A percentile compares a stretch with the other conserved stretches of the same genome.
Conservation (phyloP, 92 coral and sea anemone genomes). For the Plumapathes pennacea region DNA sequence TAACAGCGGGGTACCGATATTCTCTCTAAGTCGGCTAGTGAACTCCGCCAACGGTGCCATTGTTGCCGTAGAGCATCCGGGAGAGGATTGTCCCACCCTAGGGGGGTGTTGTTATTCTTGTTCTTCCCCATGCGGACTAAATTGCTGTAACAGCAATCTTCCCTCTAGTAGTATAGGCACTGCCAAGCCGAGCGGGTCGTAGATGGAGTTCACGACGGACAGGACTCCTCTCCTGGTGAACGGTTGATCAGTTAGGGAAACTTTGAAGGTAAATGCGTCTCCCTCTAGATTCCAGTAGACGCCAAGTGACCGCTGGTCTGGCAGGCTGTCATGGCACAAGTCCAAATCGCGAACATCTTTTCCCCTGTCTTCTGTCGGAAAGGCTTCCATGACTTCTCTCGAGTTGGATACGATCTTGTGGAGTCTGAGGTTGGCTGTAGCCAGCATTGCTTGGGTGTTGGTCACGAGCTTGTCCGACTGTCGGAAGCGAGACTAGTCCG, state of each 20-base stretch:
- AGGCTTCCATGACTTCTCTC: too few species aligned
- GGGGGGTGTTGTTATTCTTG: constrained; percentile 6
- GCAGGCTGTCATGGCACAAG: constrained; percentile 26
- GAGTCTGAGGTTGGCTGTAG: constrained; percentile 24
- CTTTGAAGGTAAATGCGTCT: constrained; percentile 23
- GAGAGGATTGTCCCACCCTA: too few species aligned
- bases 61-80: too few species aligned
- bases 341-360: constrained; percentile 32
- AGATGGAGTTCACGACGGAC: constrained; percentile 31
- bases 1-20: too few species aligned
- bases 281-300: constrained; percentile 19
- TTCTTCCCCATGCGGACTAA: constrained; percentile 32
- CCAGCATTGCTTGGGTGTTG: constrained; percentile 24
- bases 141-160: constrained; percentile 23
- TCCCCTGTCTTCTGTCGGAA: constrained; percentile 14
- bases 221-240: constrained; percentile 46
- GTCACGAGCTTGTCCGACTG: constrained; percentile 17
- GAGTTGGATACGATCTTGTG: too few species aligned
- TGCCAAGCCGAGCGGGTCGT: constrained; percentile 43
- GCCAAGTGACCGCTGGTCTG: too few species aligned
- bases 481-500: constrained; percentile 30
- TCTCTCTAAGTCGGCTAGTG: too few species aligned
- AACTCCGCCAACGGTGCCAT: too few species aligned
- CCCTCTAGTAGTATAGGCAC: constrained; percentile 24
- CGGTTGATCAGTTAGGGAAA: constrained; percentile 17